A percentile compares a stretch with the other conserved stretches of the same genome.
Evolutionary conservation across 2,797 vertebrate species (phyloP).

Genomic region (Anas flavirostris): DNA sequence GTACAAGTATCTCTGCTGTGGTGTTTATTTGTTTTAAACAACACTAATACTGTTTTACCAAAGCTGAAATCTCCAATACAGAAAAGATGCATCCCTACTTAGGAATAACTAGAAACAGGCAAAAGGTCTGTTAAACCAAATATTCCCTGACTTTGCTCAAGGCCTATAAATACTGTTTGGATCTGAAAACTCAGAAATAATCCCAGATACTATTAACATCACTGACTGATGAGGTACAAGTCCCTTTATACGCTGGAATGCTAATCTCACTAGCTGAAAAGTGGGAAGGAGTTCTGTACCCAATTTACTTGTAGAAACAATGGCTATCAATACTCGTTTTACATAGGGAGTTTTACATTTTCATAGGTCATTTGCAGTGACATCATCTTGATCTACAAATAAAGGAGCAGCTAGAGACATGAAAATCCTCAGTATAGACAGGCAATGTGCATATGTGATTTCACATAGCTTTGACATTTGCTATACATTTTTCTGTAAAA

Average conservation of each 20-base stretch:
- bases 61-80: background rate
- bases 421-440: conserved; percentile 1
- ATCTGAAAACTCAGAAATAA: conserved; percentile 29
- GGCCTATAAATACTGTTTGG: background rate
- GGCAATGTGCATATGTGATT: background rate
- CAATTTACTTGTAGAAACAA: background rate
- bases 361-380: conserved; percentile 34
- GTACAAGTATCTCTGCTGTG: background rate
- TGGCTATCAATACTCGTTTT: background rate
- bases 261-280: background rate
- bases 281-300: background rate
- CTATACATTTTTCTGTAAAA: conserved; percentile 8
- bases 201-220: background rate
- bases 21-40: background rate
- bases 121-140: background rate
- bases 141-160: background rate
- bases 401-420: conserved; percentile 21
- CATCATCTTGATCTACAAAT: conserved; percentile 42
- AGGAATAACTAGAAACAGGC: background rate
- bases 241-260: background rate
- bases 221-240: background rate
- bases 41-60: background rate
- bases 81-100: background rate
- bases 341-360: background rate
- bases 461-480: background rate